Evolutionary conservation across 2,888 invertebrate species (phyloP).

Genomic region (Rhabditoides inermis): DNA sequence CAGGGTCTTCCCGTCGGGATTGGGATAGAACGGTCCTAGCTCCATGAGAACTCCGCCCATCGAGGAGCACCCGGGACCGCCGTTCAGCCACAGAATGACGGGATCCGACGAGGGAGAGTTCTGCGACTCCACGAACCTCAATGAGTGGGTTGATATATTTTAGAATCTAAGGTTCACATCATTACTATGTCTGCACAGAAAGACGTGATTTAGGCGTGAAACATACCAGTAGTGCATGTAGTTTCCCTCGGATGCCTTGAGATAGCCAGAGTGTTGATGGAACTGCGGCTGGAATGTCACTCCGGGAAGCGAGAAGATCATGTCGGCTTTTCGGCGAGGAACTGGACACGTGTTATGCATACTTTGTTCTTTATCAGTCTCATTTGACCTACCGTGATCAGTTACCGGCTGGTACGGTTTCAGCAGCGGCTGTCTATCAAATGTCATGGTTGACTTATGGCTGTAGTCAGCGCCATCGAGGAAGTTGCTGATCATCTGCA

Average conservation of each 20-base stretch:
- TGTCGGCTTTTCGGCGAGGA: conserved; percentile 25
- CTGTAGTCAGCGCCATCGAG: conserved; percentile 25
- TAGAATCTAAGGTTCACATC: no score
- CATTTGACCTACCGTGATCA: no score
- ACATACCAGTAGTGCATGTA: conserved; percentile 56
- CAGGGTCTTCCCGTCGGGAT: conserved; percentile 45
- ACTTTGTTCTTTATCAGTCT: no score
- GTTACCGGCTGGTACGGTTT: conserved; percentile 16
- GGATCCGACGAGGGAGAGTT: no score
- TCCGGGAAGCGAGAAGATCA: conserved; percentile 38
- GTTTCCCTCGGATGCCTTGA: conserved; percentile 36
- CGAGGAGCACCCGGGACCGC: conserved; percentile 37
- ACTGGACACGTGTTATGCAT: no score
- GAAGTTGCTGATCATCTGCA: conserved; percentile 67
- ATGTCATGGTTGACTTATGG: conserved; percentile 16
- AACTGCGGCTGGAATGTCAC: conserved; percentile 46
- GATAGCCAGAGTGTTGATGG: conserved; percentile 54
- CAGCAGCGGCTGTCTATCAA: conserved; percentile 24
- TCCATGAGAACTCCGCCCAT: conserved; percentile 53
- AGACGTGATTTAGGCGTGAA: no score
- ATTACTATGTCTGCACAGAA: no score
- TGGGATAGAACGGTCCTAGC: conserved; percentile 54
- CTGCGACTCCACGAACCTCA: no score
- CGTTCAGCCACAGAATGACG: conserved; percentile 46
- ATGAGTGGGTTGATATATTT: no score